A percentile compares a stretch with the other conserved stretches of the same genome.
Evolutionary conservation across 2,113 vertebrate species (phyloP).

Genomic region (Nycticebus coucang): DNA sequence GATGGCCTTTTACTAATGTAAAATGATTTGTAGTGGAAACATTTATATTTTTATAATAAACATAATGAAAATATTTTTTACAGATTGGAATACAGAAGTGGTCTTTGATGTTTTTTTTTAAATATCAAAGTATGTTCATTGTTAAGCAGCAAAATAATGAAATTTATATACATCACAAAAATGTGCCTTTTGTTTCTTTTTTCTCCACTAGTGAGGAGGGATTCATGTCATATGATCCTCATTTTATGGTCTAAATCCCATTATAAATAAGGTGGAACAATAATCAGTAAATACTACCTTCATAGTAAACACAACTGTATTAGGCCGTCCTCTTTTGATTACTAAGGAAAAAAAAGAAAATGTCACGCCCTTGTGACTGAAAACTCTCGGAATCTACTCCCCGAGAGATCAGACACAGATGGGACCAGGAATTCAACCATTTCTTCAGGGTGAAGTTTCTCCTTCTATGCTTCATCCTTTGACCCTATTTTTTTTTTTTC

Average conservation of each 20-base stretch:
- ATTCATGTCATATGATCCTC: background rate
- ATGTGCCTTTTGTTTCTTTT: slow-evolving; percentile 47
- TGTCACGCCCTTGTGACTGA: background rate
- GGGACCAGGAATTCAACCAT: background rate
- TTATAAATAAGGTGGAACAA: background rate
- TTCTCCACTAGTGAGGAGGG: background rate
- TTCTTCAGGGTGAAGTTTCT: background rate
- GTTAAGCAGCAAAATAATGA: slow-evolving; percentile 71
- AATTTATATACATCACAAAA: background rate
- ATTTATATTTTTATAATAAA: slow-evolving; percentile 99
- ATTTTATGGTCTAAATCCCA: background rate
- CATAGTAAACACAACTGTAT: background rate
- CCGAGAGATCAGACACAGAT: background rate
- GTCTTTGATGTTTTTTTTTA: slow-evolving; percentile 84
- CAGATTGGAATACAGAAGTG: slow-evolving; percentile 90
- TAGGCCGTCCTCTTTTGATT: background rate
- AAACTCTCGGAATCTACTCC: background rate
- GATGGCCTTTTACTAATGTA: slow-evolving; percentile 99
- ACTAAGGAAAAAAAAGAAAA: background rate
- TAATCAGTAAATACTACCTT: background rate
- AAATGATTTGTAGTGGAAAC: slow-evolving; percentile 99
- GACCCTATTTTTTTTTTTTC: background rate
- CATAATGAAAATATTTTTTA: slow-evolving; percentile 99
- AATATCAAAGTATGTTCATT: slow-evolving; percentile 23
- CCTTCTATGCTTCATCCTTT: background rate